Conservation (phyloP, 2,797 vertebrate genomes). For the Lagorchestes hirsutus region DNA sequence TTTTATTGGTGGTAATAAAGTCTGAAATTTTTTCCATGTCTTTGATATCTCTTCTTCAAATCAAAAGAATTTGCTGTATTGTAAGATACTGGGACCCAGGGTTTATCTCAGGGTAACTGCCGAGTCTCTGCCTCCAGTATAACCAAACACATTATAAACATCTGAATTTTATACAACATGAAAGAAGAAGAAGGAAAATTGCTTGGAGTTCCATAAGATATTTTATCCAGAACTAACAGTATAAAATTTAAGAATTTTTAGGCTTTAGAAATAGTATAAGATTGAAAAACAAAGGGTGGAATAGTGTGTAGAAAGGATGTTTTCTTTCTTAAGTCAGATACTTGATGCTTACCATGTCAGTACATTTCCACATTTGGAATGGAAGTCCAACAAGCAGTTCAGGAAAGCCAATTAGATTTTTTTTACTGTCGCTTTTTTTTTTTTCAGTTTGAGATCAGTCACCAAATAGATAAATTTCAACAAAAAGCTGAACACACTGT, state of each 20-base stretch:
- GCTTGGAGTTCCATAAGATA: conserved; percentile 23
- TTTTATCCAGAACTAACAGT: conserved; percentile 22
- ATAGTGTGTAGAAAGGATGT: not conserved
- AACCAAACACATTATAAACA: not conserved
- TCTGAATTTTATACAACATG: not conserved
- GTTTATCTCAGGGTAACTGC: not conserved
- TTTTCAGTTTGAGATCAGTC: conserved; percentile 49
- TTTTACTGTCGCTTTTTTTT: not conserved
- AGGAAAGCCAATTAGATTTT: conserved; percentile 14
- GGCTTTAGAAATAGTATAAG: conserved; percentile 23
- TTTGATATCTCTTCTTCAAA: not conserved
- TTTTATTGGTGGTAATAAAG: not conserved
- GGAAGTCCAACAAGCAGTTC: conserved; percentile 10
- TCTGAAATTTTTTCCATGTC: not conserved
- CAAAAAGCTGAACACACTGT: conserved; percentile 40
- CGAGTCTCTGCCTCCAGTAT: not conserved
- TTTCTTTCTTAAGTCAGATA: conserved; percentile 23
- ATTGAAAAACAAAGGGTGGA: conserved; percentile 38
- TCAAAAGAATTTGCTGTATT: not conserved
- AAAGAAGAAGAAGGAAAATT: conserved; percentile 20
- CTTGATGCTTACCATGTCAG: not conserved
- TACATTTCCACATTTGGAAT: conserved; percentile 22
- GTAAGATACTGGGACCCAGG: not conserved
- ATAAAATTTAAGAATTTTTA: conserved; percentile 47
- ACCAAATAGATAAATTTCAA: conserved; percentile 12